phyloP scores from a whole-genome alignment of 2,113 vertebrate genomes.

The Salvelinus fontinalis region DNA sequence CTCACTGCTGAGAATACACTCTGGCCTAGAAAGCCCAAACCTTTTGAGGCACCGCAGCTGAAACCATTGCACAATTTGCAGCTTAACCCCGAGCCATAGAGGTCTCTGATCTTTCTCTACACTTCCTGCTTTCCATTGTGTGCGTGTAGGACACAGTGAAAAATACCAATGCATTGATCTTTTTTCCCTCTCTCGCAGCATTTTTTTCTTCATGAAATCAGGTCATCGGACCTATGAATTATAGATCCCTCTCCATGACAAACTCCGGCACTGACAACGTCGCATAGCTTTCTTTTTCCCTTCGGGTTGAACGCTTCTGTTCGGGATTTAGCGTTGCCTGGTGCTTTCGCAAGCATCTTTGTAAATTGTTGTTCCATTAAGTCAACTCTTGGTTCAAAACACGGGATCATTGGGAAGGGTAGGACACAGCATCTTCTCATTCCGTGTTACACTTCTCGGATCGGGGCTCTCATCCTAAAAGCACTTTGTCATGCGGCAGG shows the following conservation, averaged over 20 bases:
- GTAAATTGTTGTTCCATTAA: not conserved
- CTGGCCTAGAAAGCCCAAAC: too few species aligned
- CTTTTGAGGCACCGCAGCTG: too few species aligned
- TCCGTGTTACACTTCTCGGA: not conserved
- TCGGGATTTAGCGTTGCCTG: not conserved
- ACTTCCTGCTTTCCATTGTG: not conserved
- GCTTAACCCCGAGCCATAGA: too few species aligned
- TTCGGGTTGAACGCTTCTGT: not conserved
- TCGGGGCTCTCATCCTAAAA: not conserved
- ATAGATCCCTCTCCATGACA: conserved; percentile 1
- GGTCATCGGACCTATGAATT: conserved; percentile 2
- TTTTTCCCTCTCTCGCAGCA: not conserved
- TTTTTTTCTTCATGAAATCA: not conserved
- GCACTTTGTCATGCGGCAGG: conserved; percentile 8
- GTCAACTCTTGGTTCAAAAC: not conserved
- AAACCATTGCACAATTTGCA: too few species aligned
- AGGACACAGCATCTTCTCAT: not conserved
- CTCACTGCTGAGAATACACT: too few species aligned
- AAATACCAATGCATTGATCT: too few species aligned
- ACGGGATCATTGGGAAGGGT: not conserved
- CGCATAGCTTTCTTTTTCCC: not conserved
- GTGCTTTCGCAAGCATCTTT: not conserved
- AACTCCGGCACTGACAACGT: not conserved
- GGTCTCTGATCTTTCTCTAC: too few species aligned
- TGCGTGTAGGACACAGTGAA: not conserved